Conservation (phyloP, 2,113 vertebrate genomes). For the Platysternon megacephalum region DNA sequence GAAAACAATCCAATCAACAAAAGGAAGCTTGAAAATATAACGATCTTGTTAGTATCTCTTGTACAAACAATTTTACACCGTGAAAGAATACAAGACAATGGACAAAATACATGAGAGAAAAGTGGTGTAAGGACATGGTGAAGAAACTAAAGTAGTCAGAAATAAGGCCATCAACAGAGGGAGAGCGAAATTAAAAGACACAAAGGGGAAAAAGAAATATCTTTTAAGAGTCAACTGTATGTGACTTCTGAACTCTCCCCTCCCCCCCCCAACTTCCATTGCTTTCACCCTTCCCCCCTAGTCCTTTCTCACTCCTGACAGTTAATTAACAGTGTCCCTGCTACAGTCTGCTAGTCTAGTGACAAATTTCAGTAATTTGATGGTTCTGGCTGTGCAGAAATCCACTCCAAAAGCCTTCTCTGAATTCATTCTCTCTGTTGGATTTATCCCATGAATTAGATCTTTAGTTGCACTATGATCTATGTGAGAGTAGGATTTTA, state of each 20-base stretch:
- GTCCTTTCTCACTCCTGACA: background rate
- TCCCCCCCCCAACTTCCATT: background rate
- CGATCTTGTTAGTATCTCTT: background rate
- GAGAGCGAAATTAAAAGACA: background rate
- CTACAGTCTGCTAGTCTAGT: background rate
- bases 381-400: background rate
- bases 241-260: rapidly evolving
- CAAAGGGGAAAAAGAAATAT: background rate
- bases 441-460: background rate
- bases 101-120: background rate
- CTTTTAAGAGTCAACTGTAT: background rate
- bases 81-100: background rate
- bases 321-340: background rate
- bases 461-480: background rate
- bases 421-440: background rate
- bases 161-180: background rate
- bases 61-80: background rate
- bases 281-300: background rate
- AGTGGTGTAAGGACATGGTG: rapidly evolving
- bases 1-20: background rate
- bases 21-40: background rate
- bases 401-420: background rate
- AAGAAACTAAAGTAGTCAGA: background rate
- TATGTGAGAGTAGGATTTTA: background rate
- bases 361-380: background rate